Conservation (phyloP, 2,888 invertebrate species). For the Dicycla oo region DNA sequence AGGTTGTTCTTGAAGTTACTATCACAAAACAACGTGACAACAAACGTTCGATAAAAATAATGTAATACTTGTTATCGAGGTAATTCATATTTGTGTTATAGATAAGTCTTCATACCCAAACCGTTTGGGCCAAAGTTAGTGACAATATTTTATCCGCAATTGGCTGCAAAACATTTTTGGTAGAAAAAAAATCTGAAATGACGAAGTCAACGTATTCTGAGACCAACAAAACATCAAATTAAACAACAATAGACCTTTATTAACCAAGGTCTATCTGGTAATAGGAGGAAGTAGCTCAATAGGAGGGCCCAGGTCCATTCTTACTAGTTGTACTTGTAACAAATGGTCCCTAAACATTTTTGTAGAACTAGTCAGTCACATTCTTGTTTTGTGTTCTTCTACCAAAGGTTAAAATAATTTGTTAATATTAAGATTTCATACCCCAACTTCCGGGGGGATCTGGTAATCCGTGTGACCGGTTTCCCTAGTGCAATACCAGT, state of each 20-base stretch:
- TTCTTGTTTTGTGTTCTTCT: too few relatives aligned
- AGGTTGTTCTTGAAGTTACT: neutral
- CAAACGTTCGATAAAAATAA: slow-evolving; percentile 2
- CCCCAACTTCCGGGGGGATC: too few relatives aligned
- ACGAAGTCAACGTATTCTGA: neutral
- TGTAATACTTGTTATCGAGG: neutral
- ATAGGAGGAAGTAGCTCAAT: slow-evolving; percentile 47
- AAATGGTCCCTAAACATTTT: slow-evolving; percentile 1
- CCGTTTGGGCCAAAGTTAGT: neutral
- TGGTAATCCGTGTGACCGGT: too few relatives aligned
- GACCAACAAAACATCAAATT: neutral
- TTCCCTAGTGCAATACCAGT: too few relatives aligned
- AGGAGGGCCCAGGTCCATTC: slow-evolving; percentile 32
- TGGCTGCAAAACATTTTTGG: neutral
- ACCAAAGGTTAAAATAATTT: too few relatives aligned
- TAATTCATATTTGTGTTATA: neutral
- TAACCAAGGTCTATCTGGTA: slow-evolving; percentile 38
- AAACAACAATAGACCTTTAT: slow-evolving; percentile 26
- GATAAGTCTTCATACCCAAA: neutral
- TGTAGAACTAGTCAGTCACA: too few relatives aligned
- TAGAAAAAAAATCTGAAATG: neutral
- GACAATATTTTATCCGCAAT: too few relatives aligned
- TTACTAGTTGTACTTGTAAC: slow-evolving; percentile 3
- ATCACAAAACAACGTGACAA: neutral
- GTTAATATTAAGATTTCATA: too few relatives aligned